These are phyloP conservation scores for Busseola fusca DNA, from an alignment of 2,888 invertebrate genomes.

Conservation along the genomic window DNA sequence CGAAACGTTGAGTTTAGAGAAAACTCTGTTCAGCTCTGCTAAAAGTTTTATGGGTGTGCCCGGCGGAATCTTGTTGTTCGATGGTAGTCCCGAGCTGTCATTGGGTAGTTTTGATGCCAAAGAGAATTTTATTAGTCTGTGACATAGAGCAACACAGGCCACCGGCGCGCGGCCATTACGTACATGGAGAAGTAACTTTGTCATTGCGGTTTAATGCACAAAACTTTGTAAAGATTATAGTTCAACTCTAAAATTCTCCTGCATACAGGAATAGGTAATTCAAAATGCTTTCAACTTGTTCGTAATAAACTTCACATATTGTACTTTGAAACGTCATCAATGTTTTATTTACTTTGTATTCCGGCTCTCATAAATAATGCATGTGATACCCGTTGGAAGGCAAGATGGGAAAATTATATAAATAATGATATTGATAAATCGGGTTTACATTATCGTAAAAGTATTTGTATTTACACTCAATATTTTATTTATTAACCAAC, in stretches of 20 bases:
- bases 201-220: not conserved
- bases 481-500: not conserved
- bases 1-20: slow-evolving; percentile 21
- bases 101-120: slow-evolving; percentile 44
- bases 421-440: slow-evolving; percentile 40
- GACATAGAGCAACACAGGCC: too few species aligned
- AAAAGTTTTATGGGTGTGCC: slow-evolving; percentile 41
- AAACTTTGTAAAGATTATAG: slow-evolving; percentile 1
- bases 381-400: slow-evolving; percentile 37
- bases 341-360: slow-evolving; percentile 54
- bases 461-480: slow-evolving; percentile 5
- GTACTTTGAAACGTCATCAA: slow-evolving; percentile 36
- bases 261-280: slow-evolving; percentile 25
- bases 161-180: too few species aligned
- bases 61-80: slow-evolving; percentile 27
- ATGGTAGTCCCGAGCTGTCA: slow-evolving; percentile 11
- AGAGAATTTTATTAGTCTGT: slow-evolving; percentile 43
- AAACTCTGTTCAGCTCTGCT: slow-evolving; percentile 39
- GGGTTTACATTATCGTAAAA: slow-evolving; percentile 23
- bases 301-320: slow-evolving; percentile 42
- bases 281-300: slow-evolving; percentile 35
- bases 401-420: slow-evolving; percentile 40
- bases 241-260: not conserved
- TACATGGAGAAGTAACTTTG: slow-evolving; percentile 3
- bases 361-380: slow-evolving; percentile 43